These are phyloP conservation scores for Porphyrio hochstetteri DNA, from an alignment of 2,113 vertebrate genomes.

Conservation along the genomic window DNA sequence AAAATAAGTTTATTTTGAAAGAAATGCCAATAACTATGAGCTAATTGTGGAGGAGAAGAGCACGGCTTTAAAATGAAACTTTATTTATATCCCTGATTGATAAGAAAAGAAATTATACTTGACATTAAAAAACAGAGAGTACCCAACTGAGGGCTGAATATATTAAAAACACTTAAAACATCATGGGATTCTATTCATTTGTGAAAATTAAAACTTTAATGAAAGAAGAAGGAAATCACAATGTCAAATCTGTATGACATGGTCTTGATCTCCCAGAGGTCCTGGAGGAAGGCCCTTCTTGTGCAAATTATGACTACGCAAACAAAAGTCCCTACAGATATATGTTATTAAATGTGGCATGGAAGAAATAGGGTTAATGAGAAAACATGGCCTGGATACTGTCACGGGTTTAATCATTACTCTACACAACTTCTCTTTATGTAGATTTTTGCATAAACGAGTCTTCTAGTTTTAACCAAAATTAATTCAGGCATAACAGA, in stretches of 20 bases:
- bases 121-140: neutral
- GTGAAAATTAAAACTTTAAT: neutral
- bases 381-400: neutral
- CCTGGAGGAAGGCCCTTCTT: neutral
- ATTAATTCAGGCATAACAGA: neutral
- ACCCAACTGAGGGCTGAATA: neutral
- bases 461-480: neutral
- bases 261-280: neutral
- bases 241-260: neutral
- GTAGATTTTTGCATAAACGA: neutral
- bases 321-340: rapidly evolving
- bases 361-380: neutral
- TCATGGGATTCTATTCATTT: neutral
- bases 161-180: neutral
- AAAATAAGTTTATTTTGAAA: neutral
- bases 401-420: neutral
- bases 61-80: neutral
- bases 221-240: neutral
- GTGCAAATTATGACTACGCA: neutral
- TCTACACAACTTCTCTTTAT: neutral
- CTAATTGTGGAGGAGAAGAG: neutral
- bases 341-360: neutral
- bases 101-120: neutral
- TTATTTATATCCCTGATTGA: neutral
- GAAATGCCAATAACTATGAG: neutral